phyloP scores from a whole-genome alignment of 2,888 invertebrate genomes.

The Pterobdella sp. region DNA sequence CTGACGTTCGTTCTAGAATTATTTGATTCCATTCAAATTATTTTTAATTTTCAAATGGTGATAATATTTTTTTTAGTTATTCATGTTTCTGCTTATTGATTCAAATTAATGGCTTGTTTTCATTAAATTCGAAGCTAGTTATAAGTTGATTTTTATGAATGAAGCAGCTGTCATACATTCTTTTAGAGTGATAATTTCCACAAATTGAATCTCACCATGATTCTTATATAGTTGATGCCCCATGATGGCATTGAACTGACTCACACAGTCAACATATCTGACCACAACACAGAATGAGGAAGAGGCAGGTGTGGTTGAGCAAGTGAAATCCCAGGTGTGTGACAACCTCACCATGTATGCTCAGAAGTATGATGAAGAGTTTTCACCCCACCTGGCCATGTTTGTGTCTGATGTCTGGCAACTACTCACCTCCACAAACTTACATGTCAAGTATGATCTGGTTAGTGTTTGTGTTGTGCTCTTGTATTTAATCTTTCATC shows the following conservation, averaged over 20 bases:
- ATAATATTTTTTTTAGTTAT: no score
- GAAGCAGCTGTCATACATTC: not conserved
- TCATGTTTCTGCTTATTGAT: no score
- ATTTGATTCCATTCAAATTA: no score
- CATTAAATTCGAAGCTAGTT: no score
- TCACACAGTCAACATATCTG: constrained; percentile 5
- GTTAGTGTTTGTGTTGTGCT: no score
- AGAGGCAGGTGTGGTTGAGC: constrained; percentile 78
- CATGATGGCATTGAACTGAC: no score
- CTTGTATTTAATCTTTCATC: no score
- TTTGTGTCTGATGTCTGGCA: constrained; percentile 95
- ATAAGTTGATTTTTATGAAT: no score
- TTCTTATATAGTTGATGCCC: no score
- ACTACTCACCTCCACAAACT: constrained; percentile 73
- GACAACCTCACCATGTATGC: constrained; percentile 88
- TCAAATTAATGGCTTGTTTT: no score
- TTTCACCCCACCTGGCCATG: constrained; percentile 73
- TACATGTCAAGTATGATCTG: constrained; percentile 79
- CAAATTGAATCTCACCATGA: no score
- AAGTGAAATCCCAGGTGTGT: constrained; percentile 87
- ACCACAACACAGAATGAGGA: constrained; percentile 67
- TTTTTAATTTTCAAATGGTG: no score
- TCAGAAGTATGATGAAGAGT: constrained; percentile 95
- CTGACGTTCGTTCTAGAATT: constrained; percentile 55
- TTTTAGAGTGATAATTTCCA: not conserved